Conservation (phyloP, 2,888 invertebrate genomes). For the Scaptomyza parva region DNA sequence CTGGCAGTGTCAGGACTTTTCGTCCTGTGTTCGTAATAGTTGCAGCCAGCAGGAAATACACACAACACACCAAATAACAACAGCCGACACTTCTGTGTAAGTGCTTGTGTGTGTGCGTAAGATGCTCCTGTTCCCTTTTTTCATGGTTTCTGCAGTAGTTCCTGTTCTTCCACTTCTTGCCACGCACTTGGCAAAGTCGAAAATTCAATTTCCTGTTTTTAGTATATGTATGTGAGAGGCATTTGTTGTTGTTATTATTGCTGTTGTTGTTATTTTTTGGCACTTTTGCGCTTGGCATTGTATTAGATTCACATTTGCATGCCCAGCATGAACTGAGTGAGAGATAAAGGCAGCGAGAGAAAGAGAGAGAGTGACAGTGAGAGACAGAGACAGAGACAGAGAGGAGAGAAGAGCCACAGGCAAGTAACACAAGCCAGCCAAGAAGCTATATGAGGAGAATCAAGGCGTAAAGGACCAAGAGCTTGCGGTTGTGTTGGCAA, state of each 20-base stretch:
- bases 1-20: constrained; percentile 74
- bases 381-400: too few relatives aligned
- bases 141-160: constrained; percentile 51
- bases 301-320: constrained; percentile 80
- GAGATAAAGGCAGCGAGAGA: not conserved
- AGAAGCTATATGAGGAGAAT: constrained; percentile 20
- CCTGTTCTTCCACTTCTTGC: constrained; percentile 67
- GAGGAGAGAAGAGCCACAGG: constrained; percentile 50
- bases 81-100: constrained; percentile 47
- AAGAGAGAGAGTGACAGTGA: not conserved
- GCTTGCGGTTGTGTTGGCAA: not conserved
- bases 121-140: constrained; percentile 42
- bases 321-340: constrained; percentile 68
- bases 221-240: constrained; percentile 71
- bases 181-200: constrained; percentile 81
- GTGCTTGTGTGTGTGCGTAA: constrained; percentile 48
- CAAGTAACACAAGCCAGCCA: constrained; percentile 46
- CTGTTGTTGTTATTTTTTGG: constrained; percentile 40
- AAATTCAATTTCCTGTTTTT: constrained; percentile 81
- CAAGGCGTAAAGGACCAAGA: constrained; percentile 4
- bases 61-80: constrained; percentile 22
- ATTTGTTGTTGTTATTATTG: constrained; percentile 42
- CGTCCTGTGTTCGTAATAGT: constrained; percentile 66
- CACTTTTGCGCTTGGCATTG: constrained; percentile 75
- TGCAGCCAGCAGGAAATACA: constrained; percentile 56